Base-by-base conservation (phyloP, 2,888 invertebrate species). In the Dasypolia templi region DNA sequence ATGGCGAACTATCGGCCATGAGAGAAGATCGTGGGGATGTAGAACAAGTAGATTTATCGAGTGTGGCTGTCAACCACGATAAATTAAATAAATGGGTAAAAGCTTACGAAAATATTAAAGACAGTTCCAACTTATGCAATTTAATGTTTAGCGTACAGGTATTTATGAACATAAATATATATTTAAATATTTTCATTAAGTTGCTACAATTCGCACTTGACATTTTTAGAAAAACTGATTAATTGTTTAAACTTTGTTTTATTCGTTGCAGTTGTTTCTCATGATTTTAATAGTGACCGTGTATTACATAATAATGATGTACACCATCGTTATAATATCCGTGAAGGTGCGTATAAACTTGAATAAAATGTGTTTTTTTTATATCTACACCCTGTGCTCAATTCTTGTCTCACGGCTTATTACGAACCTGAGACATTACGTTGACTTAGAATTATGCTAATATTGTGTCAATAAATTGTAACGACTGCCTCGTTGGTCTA, bases 121-220 rank as follows among this genome's bases (percentile, higher is more conserved):
- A 87, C 44, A 87, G 82, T 68, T 87, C 87, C 17, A 86, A 87
- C 39, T 51, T 90, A 35, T 88, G 82, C 53, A 89, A 88, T 59
- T 19, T 58, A 4, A 86, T 90, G 53, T 91, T 91, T 71, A 83
- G 88, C 32, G 63, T 84, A 29, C 90, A 91, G 88, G 91, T 32
- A 56, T 29, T 19, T 42, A n/a, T 17, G 19, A 17, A 44, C 19
- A 19, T 9, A 53, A 12, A 64, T 14, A n/a, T n/a, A 35, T 61
- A 26, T 19, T 9, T 4, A 19, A 26, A 42, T 19, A 39, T 5
- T 39, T 17, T 39, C 26, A 26, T 19, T 4, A 17, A 29, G 19
- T 29, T 22, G 3, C 26, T 42, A 19, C 6, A 26, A 62, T 44
- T 22, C 22, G 7, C 44, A 29, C 26, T 14, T 4, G 14, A 7